Evolutionary conservation across 2,888 invertebrate genomes (phyloP).

Genomic region (Yponomeuta malinellus): DNA sequence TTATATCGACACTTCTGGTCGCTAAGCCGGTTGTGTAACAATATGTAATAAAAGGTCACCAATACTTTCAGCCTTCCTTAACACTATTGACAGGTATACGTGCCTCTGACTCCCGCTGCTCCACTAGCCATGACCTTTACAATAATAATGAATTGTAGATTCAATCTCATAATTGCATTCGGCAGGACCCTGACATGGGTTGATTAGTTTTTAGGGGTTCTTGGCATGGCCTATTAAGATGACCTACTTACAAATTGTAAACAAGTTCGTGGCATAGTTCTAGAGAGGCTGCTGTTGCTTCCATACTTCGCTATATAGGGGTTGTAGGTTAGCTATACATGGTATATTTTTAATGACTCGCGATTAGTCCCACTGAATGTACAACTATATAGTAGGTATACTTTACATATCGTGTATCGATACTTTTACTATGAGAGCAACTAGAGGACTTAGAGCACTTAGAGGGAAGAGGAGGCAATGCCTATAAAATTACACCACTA

Average conservation of each 20-base stretch:
- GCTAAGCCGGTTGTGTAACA: not conserved
- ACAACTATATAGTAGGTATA: too few relatives aligned
- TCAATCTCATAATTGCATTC: slow-evolving; percentile 29
- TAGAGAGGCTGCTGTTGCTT: too few relatives aligned
- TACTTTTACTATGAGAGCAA: too few relatives aligned
- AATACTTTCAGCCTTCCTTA: not conserved
- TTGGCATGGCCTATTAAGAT: slow-evolving; percentile 1
- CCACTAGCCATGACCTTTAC: slow-evolving; percentile 46
- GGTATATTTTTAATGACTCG: too few relatives aligned
- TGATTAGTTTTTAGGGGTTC: slow-evolving; percentile 15
- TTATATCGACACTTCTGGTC: not conserved
- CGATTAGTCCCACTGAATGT: too few relatives aligned
- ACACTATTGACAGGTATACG: slow-evolving; percentile 31
- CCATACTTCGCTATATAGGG: too few relatives aligned
- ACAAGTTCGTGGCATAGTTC: too few relatives aligned
- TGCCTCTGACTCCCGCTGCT: slow-evolving; percentile 45
- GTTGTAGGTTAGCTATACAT: too few relatives aligned
- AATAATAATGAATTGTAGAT: slow-evolving; percentile 25
- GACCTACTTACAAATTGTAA: not conserved
- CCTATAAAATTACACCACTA: not conserved
- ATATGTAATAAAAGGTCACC: not conserved
- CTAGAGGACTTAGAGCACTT: too few relatives aligned
- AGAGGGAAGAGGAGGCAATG: not conserved
- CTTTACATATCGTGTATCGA: too few relatives aligned
- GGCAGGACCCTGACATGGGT: slow-evolving; percentile 33